These are phyloP conservation scores for Theocolax elegans DNA, from an alignment of 1,140 invertebrate species.

Conservation along the genomic window DNA sequence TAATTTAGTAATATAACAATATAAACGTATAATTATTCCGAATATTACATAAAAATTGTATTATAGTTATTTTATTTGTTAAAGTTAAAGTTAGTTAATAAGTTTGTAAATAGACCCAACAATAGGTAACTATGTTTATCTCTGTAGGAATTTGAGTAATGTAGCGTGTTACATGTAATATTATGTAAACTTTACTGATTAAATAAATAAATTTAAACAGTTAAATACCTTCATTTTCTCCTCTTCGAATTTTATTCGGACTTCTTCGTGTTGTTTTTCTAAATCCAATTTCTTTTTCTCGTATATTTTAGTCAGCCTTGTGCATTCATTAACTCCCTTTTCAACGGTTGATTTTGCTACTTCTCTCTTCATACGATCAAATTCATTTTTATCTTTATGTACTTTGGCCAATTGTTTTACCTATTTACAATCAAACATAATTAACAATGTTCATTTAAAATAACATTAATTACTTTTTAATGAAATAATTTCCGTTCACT, in stretches of 20 bases:
- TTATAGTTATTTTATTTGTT: too few species aligned
- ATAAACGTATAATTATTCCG: too few species aligned
- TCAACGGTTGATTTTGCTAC: slow-evolving; percentile 81
- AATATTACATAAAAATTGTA: too few species aligned
- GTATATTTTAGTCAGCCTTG: slow-evolving; percentile 78
- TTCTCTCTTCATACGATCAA: slow-evolving; percentile 81
- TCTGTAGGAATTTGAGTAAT: too few species aligned
- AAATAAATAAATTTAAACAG: not conserved
- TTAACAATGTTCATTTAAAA: not conserved
- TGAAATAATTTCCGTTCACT: too few species aligned
- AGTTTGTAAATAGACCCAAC: too few species aligned
- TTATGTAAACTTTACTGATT: too few species aligned
- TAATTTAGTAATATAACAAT: too few species aligned
- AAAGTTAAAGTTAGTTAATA: too few species aligned
- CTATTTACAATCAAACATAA: slow-evolving; percentile 42
- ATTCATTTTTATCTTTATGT: slow-evolving; percentile 89
- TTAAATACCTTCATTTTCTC: slow-evolving; percentile 76
- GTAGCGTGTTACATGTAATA: too few species aligned
- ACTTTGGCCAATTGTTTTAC: slow-evolving; percentile 80
- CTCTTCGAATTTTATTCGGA: slow-evolving; percentile 75
- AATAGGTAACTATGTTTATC: too few species aligned
- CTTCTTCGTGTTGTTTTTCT: slow-evolving; percentile 81
- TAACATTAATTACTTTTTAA: too few species aligned
- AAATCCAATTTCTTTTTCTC: slow-evolving; percentile 80
- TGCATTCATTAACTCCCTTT: slow-evolving; percentile 84